Conservation (phyloP, 2,797 vertebrate species). For the Picus viridis region DNA sequence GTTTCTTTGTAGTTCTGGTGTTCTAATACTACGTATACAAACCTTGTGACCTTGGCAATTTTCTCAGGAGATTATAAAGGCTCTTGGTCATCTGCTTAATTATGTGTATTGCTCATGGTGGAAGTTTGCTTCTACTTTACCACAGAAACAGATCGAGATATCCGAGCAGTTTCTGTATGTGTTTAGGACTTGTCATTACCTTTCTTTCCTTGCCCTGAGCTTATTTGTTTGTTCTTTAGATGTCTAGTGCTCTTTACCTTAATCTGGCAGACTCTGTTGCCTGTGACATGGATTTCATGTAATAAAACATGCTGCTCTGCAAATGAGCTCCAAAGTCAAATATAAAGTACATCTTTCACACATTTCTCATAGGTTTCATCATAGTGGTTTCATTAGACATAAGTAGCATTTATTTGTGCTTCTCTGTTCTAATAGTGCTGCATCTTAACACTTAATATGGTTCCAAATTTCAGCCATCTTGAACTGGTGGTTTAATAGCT, state of each 20-base stretch:
- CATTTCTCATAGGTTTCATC: neutral
- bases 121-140: neutral
- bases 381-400: neutral
- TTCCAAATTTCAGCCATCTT: neutral
- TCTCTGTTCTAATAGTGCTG: neutral
- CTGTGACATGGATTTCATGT: neutral
- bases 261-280: neutral
- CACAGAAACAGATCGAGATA: neutral
- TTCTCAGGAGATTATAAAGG: neutral
- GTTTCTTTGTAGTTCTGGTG: neutral
- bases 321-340: neutral
- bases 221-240: neutral
- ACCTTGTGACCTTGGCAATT: neutral
- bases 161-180: neutral
- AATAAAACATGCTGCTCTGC: neutral
- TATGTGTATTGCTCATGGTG: neutral
- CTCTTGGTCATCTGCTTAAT: neutral
- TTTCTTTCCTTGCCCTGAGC: neutral
- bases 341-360: neutral
- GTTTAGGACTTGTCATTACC: neutral
- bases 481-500: conserved; percentile 10
- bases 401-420: neutral
- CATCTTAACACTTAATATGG: neutral
- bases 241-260: neutral
- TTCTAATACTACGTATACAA: neutral